Evolutionary conservation across 2,888 invertebrate genomes (phyloP).

Genomic region (Acrobasis consociella): DNA sequence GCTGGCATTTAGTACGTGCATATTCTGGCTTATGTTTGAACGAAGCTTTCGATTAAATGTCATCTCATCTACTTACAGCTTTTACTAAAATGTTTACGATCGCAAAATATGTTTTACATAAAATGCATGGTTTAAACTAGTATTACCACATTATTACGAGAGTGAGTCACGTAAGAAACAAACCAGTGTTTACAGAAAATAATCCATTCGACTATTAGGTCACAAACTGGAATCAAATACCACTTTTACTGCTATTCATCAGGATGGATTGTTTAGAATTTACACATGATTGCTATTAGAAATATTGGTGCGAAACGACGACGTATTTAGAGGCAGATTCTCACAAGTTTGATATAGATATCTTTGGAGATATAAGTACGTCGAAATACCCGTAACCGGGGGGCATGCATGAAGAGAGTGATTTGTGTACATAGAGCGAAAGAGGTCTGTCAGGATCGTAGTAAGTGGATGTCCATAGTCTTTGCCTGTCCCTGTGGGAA

Average conservation of each 20-base stretch:
- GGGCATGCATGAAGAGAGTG: no score
- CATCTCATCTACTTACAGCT: not conserved
- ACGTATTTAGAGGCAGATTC: no score
- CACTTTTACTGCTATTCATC: conserved; percentile 15
- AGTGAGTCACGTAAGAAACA: conserved; percentile 19
- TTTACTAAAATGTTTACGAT: not conserved
- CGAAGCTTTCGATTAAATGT: not conserved
- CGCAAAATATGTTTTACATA: not conserved
- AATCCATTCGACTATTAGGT: conserved; percentile 17
- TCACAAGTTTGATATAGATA: no score
- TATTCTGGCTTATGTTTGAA: not conserved
- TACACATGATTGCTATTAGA: conserved; percentile 1
- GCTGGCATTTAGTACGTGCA: not conserved
- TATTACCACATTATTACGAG: conserved; percentile 17
- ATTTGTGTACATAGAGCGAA: no score
- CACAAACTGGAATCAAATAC: conserved; percentile 26
- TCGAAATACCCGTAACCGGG: no score
- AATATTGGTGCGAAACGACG: not conserved
- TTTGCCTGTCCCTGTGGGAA: no score
- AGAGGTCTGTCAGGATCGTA: no score
- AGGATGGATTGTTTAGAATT: not conserved
- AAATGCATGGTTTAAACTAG: conserved; percentile 7
- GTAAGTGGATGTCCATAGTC: no score
- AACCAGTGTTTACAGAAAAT: conserved; percentile 19
- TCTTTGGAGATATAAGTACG: no score